These are phyloP conservation scores for Stramonita haemastoma DNA, from an alignment of 2,888 invertebrate genomes.

Conservation along the genomic window DNA sequence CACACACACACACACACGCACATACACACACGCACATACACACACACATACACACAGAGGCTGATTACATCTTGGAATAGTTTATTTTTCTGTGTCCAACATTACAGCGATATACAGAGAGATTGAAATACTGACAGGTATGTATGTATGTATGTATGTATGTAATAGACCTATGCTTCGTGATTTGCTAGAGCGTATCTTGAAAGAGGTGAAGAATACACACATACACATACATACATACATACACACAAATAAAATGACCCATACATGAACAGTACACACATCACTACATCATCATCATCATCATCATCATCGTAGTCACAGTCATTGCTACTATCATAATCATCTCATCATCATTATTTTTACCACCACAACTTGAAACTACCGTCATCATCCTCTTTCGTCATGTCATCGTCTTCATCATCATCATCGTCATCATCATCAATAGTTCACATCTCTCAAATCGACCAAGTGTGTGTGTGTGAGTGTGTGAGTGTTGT, in stretches of 20 bases:
- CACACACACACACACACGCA: neutral
- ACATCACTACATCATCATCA: neutral
- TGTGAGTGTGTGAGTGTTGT: no score
- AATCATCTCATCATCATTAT: no score
- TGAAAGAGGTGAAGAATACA: neutral
- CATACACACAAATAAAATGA: neutral
- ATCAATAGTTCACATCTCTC: no score
- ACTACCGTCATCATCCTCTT: no score
- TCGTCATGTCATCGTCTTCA: no score
- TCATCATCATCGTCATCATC: no score
- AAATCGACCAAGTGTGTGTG: no score
- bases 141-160: neutral
- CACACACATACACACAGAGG: neutral
- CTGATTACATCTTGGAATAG: constrained; percentile 13
- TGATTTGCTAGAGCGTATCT: neutral
- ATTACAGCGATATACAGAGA: constrained; percentile 2
- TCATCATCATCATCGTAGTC: neutral
- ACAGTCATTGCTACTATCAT: no score
- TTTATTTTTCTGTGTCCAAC: constrained; percentile 17
- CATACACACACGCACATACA: neutral
- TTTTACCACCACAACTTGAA: no score
- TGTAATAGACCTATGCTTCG: neutral
- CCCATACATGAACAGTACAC: neutral
- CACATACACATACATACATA: no score
- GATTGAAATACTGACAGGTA: constrained; percentile 3